Evolutionary conservation across 2,113 vertebrate genomes (phyloP).

Genomic region (Stictonetta naevosa): DNA sequence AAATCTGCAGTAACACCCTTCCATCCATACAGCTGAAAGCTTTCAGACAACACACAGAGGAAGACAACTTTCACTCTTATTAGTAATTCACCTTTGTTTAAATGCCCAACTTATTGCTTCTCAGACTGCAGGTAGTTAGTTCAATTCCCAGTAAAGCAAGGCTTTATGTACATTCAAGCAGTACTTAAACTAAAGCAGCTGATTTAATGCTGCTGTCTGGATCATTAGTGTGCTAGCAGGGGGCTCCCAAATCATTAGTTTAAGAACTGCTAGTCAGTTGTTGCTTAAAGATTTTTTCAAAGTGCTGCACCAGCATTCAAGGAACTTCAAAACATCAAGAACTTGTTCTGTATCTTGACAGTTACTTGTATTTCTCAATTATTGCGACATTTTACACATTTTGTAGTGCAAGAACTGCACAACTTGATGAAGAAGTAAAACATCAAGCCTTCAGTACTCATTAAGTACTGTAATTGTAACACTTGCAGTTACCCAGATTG

Average conservation of each 20-base stretch:
- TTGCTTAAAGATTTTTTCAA: constrained; percentile 36
- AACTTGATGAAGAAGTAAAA: background rate
- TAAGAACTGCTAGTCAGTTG: constrained; percentile 13
- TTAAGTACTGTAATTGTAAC: background rate
- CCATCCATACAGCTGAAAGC: background rate
- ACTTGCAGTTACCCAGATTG: background rate
- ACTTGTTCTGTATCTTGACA: background rate
- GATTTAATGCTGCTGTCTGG: constrained; percentile 58
- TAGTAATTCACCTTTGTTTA: constrained; percentile 40
- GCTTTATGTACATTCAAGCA: constrained; percentile 26
- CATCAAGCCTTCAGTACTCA: background rate
- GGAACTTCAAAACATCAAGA: constrained; percentile 26
- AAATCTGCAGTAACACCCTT: background rate
- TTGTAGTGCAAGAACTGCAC: background rate
- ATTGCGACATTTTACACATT: background rate
- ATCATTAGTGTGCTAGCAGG: constrained; percentile 46
- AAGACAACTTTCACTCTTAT: background rate
- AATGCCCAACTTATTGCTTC: constrained; percentile 7
- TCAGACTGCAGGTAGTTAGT: constrained; percentile 34
- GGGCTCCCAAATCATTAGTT: constrained; percentile 49
- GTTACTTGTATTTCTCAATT: background rate
- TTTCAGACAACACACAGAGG: background rate
- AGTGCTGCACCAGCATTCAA: constrained; percentile 49
- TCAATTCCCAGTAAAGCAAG: constrained; percentile 45
- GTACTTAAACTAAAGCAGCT: constrained; percentile 52